Evolutionary conservation across 1,140 invertebrate species (phyloP).

Genomic region (Drosophila erecta): DNA sequence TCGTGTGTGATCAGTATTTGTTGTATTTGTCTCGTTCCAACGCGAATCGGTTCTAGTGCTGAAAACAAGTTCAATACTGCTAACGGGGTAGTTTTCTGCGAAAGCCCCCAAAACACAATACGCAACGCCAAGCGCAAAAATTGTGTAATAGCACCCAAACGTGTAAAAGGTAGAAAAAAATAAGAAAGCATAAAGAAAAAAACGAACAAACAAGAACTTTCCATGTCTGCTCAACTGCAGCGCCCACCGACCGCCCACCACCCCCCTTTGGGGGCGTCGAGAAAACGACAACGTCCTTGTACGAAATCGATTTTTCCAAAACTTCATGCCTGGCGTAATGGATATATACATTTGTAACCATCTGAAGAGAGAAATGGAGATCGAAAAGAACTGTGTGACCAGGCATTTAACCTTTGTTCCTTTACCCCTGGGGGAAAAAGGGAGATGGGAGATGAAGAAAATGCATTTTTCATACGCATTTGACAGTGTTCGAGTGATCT

Average conservation of each 20-base stretch:
- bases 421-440: background rate
- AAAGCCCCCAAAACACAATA: slow-evolving; percentile 65
- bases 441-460: background rate
- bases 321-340: slow-evolving; percentile 76
- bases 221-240: slow-evolving; percentile 48
- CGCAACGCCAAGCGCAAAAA: slow-evolving; percentile 68
- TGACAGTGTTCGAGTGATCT: slow-evolving; percentile 21
- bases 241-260: slow-evolving; percentile 32
- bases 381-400: slow-evolving; percentile 22
- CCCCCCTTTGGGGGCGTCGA: slow-evolving; percentile 19
- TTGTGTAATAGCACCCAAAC: slow-evolving; percentile 73
- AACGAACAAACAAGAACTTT: slow-evolving; percentile 24
- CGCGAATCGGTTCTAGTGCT: slow-evolving; percentile 58
- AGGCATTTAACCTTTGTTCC: slow-evolving; percentile 11
- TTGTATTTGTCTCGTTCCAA: slow-evolving; percentile 54
- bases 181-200: slow-evolving; percentile 8
- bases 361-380: slow-evolving; percentile 13
- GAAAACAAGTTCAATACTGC: slow-evolving; percentile 63
- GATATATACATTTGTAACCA: slow-evolving; percentile 57
- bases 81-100: slow-evolving; percentile 75
- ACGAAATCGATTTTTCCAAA: slow-evolving; percentile 83
- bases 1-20: slow-evolving; percentile 73
- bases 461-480: slow-evolving; percentile 34
- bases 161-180: slow-evolving; percentile 78
- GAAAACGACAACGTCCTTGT: slow-evolving; percentile 79